phyloP scores from a whole-genome alignment of 2,888 invertebrate species.

The Molanna angustata region DNA sequence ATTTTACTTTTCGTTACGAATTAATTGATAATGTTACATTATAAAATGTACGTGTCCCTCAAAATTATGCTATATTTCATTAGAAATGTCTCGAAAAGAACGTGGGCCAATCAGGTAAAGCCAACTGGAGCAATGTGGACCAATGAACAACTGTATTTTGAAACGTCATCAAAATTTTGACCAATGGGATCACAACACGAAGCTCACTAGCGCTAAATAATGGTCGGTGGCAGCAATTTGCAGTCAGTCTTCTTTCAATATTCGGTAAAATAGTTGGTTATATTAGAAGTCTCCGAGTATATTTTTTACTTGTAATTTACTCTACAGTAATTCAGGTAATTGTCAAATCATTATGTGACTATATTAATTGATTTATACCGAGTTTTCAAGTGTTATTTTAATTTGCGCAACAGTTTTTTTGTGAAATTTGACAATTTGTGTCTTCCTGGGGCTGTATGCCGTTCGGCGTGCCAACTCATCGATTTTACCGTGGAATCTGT shows the following conservation, averaged over 20 bases:
- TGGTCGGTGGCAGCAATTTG: slow-evolving; percentile 47
- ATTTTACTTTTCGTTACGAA: too few relatives aligned
- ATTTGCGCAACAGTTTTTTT: background rate
- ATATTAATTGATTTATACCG: background rate
- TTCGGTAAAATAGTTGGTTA: slow-evolving; percentile 35
- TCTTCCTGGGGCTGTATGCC: too few relatives aligned
- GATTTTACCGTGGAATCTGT: too few relatives aligned
- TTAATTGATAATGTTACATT: too few relatives aligned
- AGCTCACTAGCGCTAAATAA: slow-evolving; percentile 55
- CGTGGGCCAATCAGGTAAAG: slow-evolving; percentile 66
- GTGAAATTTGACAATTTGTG: too few relatives aligned
- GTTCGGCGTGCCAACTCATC: too few relatives aligned
- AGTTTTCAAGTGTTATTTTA: background rate
- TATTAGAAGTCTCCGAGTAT: background rate
- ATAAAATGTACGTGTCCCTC: too few relatives aligned
- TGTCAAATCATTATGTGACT: slow-evolving; percentile 8
- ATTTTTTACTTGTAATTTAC: slow-evolving; percentile 12
- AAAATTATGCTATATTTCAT: too few relatives aligned
- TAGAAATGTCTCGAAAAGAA: slow-evolving; percentile 42
- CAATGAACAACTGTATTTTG: slow-evolving; percentile 44
- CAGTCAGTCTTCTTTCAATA: slow-evolving; percentile 49
- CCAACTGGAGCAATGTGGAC: slow-evolving; percentile 55
- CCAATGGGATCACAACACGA: slow-evolving; percentile 63
- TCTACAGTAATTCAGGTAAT: slow-evolving; percentile 20
- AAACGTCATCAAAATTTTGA: slow-evolving; percentile 46